Conservation (phyloP, 2,113 vertebrate genomes). For the Cyprinodon variegatus region DNA sequence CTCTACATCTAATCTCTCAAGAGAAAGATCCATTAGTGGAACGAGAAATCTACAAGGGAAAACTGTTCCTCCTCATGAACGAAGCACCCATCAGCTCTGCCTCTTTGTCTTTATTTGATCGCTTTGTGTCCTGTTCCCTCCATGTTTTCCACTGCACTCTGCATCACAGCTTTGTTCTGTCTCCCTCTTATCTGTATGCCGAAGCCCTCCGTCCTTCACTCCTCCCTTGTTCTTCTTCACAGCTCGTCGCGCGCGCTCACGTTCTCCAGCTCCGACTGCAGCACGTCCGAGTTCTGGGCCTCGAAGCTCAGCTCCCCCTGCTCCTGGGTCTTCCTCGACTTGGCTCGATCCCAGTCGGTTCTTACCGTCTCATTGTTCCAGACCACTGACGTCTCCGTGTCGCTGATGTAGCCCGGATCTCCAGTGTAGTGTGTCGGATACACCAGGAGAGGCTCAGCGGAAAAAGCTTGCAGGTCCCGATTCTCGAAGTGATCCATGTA, state of each 20-base stretch:
- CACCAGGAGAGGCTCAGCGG: constrained; percentile 86
- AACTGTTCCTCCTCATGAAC: not conserved
- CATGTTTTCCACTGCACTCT: constrained; percentile 6
- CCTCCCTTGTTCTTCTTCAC: constrained; percentile 62
- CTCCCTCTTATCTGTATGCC: constrained; percentile 23
- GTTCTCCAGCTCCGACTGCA: constrained; percentile 86
- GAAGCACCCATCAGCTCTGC: constrained; percentile 2
- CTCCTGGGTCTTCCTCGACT: constrained; percentile 85
- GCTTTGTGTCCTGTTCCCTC: constrained; percentile 7
- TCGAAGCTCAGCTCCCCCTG: constrained; percentile 85
- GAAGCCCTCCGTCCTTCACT: not conserved
- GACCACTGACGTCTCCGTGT: constrained; percentile 89
- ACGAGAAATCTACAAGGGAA: constrained; percentile 26
- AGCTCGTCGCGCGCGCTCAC: constrained; percentile 84
- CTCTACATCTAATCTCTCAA: constrained; percentile 31
- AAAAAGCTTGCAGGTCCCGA: constrained; percentile 85
- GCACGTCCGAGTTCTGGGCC: constrained; percentile 85
- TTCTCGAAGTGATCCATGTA: constrained; percentile 86
- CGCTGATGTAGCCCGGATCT: constrained; percentile 87
- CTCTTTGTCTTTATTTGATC: constrained; percentile 2
- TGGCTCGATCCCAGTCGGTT: constrained; percentile 89
- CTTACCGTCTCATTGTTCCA: constrained; percentile 85
- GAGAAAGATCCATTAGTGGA: constrained; percentile 32
- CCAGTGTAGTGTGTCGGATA: constrained; percentile 91
- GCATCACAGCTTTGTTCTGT: constrained; percentile 50